Percentiles rank a stretch among this genome's conserved stretches.
Conservation (phyloP, 2,113 vertebrate genomes). For the Ornithorhynchus anatinus region DNA sequence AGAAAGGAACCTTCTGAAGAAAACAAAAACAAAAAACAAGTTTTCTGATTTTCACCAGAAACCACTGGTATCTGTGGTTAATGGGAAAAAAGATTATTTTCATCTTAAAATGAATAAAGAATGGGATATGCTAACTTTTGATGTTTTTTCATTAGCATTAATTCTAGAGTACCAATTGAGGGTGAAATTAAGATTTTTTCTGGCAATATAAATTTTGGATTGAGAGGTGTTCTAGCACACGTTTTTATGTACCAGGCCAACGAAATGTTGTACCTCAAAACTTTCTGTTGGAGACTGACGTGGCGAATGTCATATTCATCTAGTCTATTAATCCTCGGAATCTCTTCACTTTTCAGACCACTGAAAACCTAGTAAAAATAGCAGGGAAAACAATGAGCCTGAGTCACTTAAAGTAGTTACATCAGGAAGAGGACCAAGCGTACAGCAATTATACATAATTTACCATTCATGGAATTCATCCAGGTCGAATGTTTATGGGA, state of each 20-base stretch:
- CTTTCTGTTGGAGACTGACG: conserved; percentile 29
- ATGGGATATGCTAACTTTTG: conserved; percentile 42
- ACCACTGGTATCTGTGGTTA: conserved; percentile 62
- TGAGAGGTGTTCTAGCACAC: neutral
- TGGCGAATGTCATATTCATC: conserved; percentile 16
- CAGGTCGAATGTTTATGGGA: neutral
- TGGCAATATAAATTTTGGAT: conserved; percentile 43
- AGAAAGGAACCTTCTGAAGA: conserved; percentile 67
- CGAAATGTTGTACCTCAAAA: conserved; percentile 17
- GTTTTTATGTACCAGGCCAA: conserved; percentile 1
- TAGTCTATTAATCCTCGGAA: conserved; percentile 35
- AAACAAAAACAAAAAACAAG: conserved; percentile 57
- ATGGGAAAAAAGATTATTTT: conserved; percentile 61
- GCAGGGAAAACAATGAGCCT: neutral
- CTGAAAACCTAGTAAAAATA: conserved; percentile 12
- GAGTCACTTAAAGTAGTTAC: neutral
- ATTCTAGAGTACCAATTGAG: conserved; percentile 48
- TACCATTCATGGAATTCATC: neutral
- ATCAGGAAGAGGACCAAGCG: neutral
- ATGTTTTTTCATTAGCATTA: conserved; percentile 65
- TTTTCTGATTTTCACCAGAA: conserved; percentile 70
- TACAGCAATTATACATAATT: neutral
- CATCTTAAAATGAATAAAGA: conserved; percentile 70
- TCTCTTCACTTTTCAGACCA: conserved; percentile 30
- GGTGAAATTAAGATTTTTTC: conserved; percentile 55